Base-by-base conservation (phyloP, 2,888 invertebrate species). In the Drosophila paranaensis region DNA sequence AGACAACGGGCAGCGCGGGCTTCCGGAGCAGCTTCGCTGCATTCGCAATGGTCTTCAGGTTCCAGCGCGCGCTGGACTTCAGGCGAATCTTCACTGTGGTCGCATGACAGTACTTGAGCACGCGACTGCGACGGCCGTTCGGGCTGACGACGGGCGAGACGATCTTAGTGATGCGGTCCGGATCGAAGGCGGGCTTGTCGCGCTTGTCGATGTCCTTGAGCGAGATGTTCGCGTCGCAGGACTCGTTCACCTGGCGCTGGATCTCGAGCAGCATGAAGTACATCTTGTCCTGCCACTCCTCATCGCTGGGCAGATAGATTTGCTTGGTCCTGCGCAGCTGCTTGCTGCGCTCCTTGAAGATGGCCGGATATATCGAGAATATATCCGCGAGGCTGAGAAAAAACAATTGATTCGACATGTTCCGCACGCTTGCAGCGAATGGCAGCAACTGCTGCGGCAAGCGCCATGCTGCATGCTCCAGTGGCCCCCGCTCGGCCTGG, bases 341-440 rank as follows among this genome's bases (percentile, higher is more conserved):
- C 1, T 94, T 90, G 53, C 96, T 92, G 76, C 96, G 91, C 67
- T 95, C 94, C 1, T 95, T 94, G 91, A 96, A 93, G 3, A 96
- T 92, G 82, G 94, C 94, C 1, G 96, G 95, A 86, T 96, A 95
- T 8, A 95, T 94, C 16, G 94, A 94, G 89, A 96, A 96, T 48
- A 96, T 93, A 86, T 95, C 91, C 20, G 93, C 92, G 67, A 92
- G 82, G 60, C 92, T 91, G 48, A 93, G 85, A 65, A 92, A 91
- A 70, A 93, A 92, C 14, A 93, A 76, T 62, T 92, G 90, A 77
- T 90, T 91, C 43, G 91, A 73, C 92, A 92, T 91, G 33, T 13
- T 50, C 74, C 69, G 67, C 55, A 61, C 74, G 71, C 74, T 53
- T 61, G 62, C 70, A 71, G 58, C 60, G 74, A 81, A 77, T 71